phyloP scores from a whole-genome alignment of 2,888 invertebrate species.

The Adela reaumurella region DNA sequence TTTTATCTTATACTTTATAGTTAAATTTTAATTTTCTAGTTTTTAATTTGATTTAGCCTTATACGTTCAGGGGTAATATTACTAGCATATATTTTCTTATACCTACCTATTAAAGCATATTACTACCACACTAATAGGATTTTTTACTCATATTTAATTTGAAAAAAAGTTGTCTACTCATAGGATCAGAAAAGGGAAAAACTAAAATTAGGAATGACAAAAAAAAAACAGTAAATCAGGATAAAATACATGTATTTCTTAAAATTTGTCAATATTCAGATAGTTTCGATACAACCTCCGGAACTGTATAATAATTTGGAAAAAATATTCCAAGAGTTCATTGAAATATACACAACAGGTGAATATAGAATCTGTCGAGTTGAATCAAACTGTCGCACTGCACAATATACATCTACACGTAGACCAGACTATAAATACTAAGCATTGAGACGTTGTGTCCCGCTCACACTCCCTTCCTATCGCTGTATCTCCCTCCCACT shows the following conservation, averaged over 20 bases:
- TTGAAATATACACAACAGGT: not conserved
- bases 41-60: too few species aligned
- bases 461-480: conserved; percentile 4
- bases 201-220: too few species aligned
- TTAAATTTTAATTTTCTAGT: too few species aligned
- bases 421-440: conserved; percentile 1
- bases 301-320: conserved; percentile 10
- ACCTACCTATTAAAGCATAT: too few species aligned
- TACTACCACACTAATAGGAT: too few species aligned
- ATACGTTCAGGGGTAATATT: too few species aligned
- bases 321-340: not conserved
- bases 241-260: conserved; percentile 51
- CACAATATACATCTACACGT: conserved; percentile 16
- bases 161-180: too few species aligned
- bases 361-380: not conserved
- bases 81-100: too few species aligned
- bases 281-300: conserved; percentile 25
- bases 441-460: conserved; percentile 12
- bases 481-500: too few species aligned
- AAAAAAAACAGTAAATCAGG: conserved; percentile 15
- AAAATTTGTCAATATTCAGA: conserved; percentile 44
- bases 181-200: too few species aligned
- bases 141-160: too few species aligned
- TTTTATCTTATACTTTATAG: too few species aligned
- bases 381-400: conserved; percentile 23